Conservation (phyloP, 2,797 vertebrate genomes). For the Thamnophis elegans region DNA sequence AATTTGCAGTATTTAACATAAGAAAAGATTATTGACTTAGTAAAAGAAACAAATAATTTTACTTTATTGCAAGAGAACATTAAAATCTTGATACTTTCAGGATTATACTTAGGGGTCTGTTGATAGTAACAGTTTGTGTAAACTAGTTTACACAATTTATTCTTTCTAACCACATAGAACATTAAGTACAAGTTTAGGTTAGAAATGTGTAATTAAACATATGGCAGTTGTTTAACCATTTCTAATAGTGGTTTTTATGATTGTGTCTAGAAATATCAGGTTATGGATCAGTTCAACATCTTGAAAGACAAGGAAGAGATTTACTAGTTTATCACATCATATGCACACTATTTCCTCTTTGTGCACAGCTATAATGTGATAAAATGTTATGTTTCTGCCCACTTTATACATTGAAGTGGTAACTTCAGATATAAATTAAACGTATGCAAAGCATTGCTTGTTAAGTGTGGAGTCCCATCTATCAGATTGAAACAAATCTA, state of each 20-base stretch:
- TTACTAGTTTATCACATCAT: not conserved
- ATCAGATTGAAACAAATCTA: not conserved
- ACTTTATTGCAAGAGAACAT: not conserved
- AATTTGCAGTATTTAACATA: slow-evolving; percentile 6
- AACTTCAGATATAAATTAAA: not conserved
- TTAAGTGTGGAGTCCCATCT: not conserved
- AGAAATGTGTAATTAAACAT: not conserved
- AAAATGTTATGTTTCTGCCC: not conserved
- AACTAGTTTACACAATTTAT: not conserved
- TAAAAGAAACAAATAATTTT: not conserved
- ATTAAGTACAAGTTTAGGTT: not conserved
- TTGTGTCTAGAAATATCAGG: not conserved
- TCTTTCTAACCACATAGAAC: not conserved
- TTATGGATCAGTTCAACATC: not conserved
- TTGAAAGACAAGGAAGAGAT: not conserved
- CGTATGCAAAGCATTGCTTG: not conserved
- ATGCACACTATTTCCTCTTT: not conserved
- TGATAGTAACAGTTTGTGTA: not conserved
- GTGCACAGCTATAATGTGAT: not conserved
- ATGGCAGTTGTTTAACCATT: not conserved
- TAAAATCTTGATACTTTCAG: not conserved
- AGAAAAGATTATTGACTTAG: not conserved
- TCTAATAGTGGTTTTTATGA: not conserved
- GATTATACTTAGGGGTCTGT: not conserved
- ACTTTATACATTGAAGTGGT: not conserved